phyloP scores from a whole-genome alignment of 2,888 invertebrate genomes.

The Hyles lineata region DNA sequence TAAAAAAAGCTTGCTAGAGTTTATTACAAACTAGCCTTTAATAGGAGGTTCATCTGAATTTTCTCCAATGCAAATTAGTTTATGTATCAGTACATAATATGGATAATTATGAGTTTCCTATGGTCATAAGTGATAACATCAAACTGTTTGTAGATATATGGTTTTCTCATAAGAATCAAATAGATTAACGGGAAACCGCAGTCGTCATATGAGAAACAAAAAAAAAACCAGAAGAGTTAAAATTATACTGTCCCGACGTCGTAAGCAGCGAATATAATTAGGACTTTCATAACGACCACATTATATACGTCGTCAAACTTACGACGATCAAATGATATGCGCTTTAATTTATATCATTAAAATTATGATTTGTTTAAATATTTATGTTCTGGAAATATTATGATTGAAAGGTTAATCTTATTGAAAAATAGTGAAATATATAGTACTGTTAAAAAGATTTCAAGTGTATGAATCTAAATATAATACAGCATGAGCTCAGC shows the following conservation, averaged over 20 bases:
- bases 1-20: too few species aligned
- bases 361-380: background rate
- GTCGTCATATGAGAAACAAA: background rate
- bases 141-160: background rate
- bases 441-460: background rate
- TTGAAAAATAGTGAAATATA: background rate
- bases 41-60: too few species aligned
- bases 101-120: too few species aligned
- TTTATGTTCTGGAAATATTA: background rate
- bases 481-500: constrained; percentile 17
- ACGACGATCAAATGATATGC: background rate
- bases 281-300: constrained; percentile 15
- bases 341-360: background rate
- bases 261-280: background rate
- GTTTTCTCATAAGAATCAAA: background rate
- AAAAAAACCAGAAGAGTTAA: background rate
- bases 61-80: too few species aligned
- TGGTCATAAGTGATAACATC: too few species aligned
- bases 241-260: background rate
- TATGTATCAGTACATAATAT: too few species aligned
- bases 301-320: constrained; percentile 11
- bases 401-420: background rate
- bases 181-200: background rate
- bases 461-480: background rate
- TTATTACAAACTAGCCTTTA: too few species aligned